Evolutionary conservation across 2,797 vertebrate genomes (phyloP).

Genomic region (Coregonus ussuriensis): DNA sequence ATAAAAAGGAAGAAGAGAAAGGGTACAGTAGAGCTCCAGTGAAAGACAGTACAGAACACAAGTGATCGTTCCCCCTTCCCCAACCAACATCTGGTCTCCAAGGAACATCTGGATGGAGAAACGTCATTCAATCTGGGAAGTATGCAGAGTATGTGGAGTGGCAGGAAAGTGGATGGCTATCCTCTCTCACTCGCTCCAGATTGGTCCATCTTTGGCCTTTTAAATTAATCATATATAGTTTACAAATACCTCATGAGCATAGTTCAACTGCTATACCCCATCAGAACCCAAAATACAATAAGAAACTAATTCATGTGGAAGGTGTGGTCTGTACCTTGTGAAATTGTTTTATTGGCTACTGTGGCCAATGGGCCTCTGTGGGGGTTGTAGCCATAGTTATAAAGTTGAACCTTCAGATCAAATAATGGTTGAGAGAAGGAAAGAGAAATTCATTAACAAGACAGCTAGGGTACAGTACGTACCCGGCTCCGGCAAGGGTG

Average conservation of each 20-base stretch:
- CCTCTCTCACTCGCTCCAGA: background rate
- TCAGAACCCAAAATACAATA: too few species aligned
- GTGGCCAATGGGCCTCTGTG: background rate
- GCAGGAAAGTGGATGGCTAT: background rate
- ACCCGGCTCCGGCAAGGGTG: slow-evolving; percentile 80
- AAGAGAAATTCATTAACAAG: background rate
- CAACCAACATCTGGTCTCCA: too few species aligned
- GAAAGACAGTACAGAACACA: background rate
- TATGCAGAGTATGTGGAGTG: background rate
- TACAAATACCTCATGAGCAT: too few species aligned
- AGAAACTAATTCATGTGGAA: background rate
- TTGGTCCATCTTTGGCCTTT: background rate
- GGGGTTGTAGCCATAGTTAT: background rate
- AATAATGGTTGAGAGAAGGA: background rate
- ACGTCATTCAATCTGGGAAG: too few species aligned
- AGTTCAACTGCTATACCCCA: too few species aligned
- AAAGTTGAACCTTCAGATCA: background rate
- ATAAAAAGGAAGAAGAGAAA: background rate
- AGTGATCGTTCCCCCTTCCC: too few species aligned
- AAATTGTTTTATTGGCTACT: background rate
- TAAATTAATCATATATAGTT: background rate
- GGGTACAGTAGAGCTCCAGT: background rate
- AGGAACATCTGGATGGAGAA: too few species aligned
- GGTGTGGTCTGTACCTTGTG: background rate
- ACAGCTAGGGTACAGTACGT: slow-evolving; percentile 21